A percentile compares a stretch with the other conserved stretches of the same genome.
These are phyloP conservation scores for Anas platyrhynchos DNA, from an alignment of 2,113 vertebrate species.

Conservation along the genomic window DNA sequence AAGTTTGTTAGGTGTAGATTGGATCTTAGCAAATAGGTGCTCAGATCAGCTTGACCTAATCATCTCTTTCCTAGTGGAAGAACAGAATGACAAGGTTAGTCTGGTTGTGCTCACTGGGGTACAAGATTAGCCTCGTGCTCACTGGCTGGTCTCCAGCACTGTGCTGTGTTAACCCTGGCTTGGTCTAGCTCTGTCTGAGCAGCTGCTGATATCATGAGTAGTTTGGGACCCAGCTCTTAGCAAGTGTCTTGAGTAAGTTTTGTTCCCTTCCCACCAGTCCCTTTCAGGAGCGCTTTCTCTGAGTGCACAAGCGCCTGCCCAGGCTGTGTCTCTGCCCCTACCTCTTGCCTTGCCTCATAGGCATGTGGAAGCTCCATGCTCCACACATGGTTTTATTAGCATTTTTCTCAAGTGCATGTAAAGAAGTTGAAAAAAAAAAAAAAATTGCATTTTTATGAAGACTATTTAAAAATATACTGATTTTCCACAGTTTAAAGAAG, in stretches of 20 bases:
- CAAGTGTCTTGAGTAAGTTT: background rate
- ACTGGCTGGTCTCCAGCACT: no score
- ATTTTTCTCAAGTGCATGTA: background rate
- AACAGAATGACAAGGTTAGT: background rate
- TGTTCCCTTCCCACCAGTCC: background rate
- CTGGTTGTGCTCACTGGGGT: background rate
- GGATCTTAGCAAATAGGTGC: background rate
- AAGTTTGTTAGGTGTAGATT: background rate
- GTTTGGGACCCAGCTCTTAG: background rate
- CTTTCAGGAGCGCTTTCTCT: background rate
- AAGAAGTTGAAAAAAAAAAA: background rate
- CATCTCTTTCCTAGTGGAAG: background rate
- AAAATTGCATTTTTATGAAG: background rate
- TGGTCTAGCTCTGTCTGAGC: no score
- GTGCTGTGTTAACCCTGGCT: no score
- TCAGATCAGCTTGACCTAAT: background rate
- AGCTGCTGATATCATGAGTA: background rate
- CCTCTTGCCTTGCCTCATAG: accelerated
- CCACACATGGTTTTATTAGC: accelerated
- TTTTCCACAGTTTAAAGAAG: background rate
- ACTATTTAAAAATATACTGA: background rate
- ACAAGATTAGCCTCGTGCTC: background rate
- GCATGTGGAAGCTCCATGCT: background rate
- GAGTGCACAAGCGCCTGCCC: accelerated
- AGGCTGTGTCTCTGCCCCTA: background rate